These are phyloP conservation scores for Drosophila lini DNA, from an alignment of 1,140 invertebrate genomes.

Conservation along the genomic window DNA sequence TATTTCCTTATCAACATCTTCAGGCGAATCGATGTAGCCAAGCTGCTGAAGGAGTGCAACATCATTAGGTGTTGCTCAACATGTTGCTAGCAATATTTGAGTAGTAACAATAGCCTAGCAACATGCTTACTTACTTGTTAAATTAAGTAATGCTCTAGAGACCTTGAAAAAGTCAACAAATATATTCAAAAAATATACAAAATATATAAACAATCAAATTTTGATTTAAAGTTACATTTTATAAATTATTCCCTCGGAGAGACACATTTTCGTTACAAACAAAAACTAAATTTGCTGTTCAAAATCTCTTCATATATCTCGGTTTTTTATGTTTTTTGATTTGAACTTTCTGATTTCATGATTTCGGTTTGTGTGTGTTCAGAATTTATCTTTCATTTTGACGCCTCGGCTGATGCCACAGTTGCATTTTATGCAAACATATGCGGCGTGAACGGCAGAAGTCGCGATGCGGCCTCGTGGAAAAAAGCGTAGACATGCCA, in stretches of 20 bases:
- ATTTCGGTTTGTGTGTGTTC: conserved; percentile 48
- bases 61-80: too few species aligned
- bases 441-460: conserved; percentile 60
- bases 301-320: conserved; percentile 2
- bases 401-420: conserved; percentile 40
- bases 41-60: background rate
- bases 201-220: background rate
- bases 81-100: background rate
- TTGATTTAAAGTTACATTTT: background rate
- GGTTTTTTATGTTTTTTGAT: conserved; percentile 19
- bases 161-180: background rate
- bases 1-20: background rate
- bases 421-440: conserved; percentile 77
- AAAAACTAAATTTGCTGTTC: background rate
- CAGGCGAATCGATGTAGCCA: background rate
- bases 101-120: background rate
- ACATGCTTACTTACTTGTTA: background rate
- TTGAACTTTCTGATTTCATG: conserved; percentile 14
- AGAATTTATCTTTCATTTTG: conserved; percentile 79
- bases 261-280: background rate
- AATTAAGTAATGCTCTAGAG: background rate
- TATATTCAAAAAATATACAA: background rate
- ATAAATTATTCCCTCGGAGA: background rate
- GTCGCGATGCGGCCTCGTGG: conserved; percentile 35
- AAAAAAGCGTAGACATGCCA: conserved; percentile 40